A percentile compares a stretch with the other conserved stretches of the same genome.
Evolutionary conservation across 2,888 invertebrate species (phyloP).

Genomic region (Euclidia mi): DNA sequence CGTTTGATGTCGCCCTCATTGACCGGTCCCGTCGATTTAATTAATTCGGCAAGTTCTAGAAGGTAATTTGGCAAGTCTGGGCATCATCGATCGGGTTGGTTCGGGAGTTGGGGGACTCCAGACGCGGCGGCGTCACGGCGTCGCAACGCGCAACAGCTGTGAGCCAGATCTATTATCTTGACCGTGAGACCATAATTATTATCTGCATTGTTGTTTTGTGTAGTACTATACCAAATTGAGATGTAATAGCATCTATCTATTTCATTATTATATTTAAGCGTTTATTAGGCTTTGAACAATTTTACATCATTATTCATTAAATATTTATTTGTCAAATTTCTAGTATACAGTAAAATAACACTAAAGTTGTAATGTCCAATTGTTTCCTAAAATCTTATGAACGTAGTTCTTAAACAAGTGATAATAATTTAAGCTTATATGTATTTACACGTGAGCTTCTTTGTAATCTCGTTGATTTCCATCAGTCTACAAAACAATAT

Average conservation of each 20-base stretch:
- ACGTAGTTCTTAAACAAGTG: constrained; percentile 15
- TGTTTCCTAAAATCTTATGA: constrained; percentile 22
- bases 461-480: constrained; percentile 7
- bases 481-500: too few species aligned
- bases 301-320: constrained; percentile 9
- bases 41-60: constrained; percentile 32
- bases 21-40: constrained; percentile 21
- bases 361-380: constrained; percentile 14
- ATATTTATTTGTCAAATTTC: constrained; percentile 4
- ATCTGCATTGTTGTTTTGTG: constrained; percentile 65
- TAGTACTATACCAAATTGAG: constrained; percentile 50
- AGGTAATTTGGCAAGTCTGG: constrained; percentile 47
- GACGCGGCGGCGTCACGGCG: constrained; percentile 71
- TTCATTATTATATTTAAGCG: constrained; percentile 16
- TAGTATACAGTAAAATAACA: constrained; percentile 15
- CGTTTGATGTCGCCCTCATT: constrained; percentile 12
- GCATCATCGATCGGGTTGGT: constrained; percentile 78
- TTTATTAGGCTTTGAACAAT: constrained; percentile 26
- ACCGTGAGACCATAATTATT: constrained; percentile 84
- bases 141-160: constrained; percentile 84
- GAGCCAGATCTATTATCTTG: constrained; percentile 82
- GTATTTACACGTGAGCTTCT: constrained; percentile 11
- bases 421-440: constrained; percentile 9
- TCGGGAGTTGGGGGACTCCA: constrained; percentile 67
- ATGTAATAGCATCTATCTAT: constrained; percentile 27